Base-by-base conservation (phyloP, 2,888 invertebrate genomes). In the Eupithecia abbreviata region DNA sequence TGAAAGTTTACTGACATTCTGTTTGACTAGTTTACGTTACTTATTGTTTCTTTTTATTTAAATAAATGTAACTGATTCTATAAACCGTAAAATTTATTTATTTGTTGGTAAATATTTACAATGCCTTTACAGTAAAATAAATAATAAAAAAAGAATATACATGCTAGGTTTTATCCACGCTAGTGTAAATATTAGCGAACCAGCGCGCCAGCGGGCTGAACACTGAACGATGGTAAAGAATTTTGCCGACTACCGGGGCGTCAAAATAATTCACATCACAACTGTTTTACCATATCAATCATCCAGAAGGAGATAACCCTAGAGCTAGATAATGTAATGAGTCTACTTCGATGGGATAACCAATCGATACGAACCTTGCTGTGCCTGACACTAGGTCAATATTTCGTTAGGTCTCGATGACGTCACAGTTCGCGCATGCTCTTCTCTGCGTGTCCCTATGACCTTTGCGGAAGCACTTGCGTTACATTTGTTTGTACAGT, bases 361-460 rank as follows among this genome's bases (percentile, higher is more conserved):
- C 9, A 18, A 58, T 62, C 62, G 62, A 62, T 62, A 62, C 12
- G 62, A 30, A 62, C 9, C 45, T 12, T 68, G n/a, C 43, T 71
- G 30, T 47, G 30, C 47, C 69, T 69, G 68, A 66, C 75, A 78
- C 84, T 90, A 90, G 86, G 92, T 93, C 93, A 92, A 93, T 93
- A 93, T 86, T 83, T 80, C 78, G 78, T 81, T 79, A 81, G 85
- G 85, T 84, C 85, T 82, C 81, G 47, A 85, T 89, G 90, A 91
- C 92, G 93, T 92, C 88, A 89, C 84, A 66, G 79, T 49, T 89
- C 90, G 92, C 93, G 94, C 93, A 92, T 93, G 92, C 77, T 70
- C 84, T 42, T 55, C 76, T 5, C 47, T 13, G 45, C 67, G 70
- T 76, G 87, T 82, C 85, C 86, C 82, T 85, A 75, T 90, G 91